Evolutionary conservation across 2,797 vertebrate genomes (phyloP).

Genomic region (Malurus leucopterus): DNA sequence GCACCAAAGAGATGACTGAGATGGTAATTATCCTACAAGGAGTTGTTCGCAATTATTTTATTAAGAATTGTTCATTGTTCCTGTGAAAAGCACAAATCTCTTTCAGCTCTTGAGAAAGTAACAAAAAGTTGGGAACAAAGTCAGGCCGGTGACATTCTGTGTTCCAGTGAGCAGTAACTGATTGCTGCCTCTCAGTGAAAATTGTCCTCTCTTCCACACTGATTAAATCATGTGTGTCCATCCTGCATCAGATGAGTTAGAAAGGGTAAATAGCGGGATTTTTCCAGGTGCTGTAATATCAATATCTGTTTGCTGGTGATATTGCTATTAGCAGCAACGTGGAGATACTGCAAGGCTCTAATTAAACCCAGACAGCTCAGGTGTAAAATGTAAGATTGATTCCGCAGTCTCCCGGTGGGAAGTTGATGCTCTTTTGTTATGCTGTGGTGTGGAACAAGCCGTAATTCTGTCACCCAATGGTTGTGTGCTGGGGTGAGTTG

Average conservation of each 20-base stretch:
- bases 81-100: not conserved
- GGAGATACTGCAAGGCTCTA: not conserved
- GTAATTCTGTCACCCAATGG: not conserved
- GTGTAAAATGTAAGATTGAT: constrained; percentile 39
- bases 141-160: not conserved
- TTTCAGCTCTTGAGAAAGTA: not conserved
- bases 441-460: not conserved
- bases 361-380: constrained; percentile 26
- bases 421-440: not conserved
- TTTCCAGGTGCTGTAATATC: not conserved
- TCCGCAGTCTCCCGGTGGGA: not conserved
- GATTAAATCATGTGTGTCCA: not conserved
- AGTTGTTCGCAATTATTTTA: not conserved
- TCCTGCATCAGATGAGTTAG: not conserved
- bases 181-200: not conserved
- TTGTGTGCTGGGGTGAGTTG: constrained; percentile 8
- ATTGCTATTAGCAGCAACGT: not conserved
- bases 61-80: not conserved
- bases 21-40: not conserved
- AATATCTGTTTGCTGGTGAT: not conserved
- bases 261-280: not conserved
- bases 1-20: fast-evolving
- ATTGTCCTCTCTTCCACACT: not conserved
- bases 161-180: not conserved
- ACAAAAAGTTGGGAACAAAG: not conserved